Base-by-base conservation (phyloP, 1,140 invertebrate genomes). In the Drosophila sproati region DNA sequence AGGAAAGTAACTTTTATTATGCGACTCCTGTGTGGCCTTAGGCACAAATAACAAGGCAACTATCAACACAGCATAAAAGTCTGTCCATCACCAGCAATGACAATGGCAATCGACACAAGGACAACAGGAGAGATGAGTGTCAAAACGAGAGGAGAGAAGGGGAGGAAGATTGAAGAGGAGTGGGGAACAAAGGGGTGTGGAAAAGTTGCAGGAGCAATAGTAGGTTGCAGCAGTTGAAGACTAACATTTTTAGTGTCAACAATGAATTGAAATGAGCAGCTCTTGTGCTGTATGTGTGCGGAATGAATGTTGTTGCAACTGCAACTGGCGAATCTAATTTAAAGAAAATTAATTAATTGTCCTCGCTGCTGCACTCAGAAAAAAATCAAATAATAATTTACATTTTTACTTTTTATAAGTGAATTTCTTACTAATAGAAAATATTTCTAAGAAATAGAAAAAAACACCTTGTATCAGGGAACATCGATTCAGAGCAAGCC, bases 271-370 rank as follows among this genome's bases (percentile, higher is more conserved):
- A 82, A 83, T 83, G 80, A 79, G 76, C 80, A 67, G 70, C 52
- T n/a, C 41, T 47, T 41, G 5, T 39, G 5, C 35, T 12, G 20
- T 20, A 20, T 20, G 20, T 20, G 1, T 20, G 20, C 20, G 57
- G 51, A 28, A 48, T 28, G 50, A 63, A 34, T 86, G 78, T 86
- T 86, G 67, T 66, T 81, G 56, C 82, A 86, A 79, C 70, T 86
- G 81, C 56, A 4, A 31, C 20, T 62, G 79, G 80, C 57, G 60
- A 76, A 73, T 73, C 69, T 73, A 87, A 88, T 81, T 85, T 68
- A 73, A 86, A 81, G 73, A 80, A 86, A 87, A 89, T 87, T 83
- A 87, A 87, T 87, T 83, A 87, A 88, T 69, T 88, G 73, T 66
- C 60, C 66, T n/a, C 41, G 37, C 54, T 51, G 3, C 34, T 20